Evolutionary conservation across 1,140 invertebrate genomes (phyloP).

Genomic region (Cotesia chilonis): DNA sequence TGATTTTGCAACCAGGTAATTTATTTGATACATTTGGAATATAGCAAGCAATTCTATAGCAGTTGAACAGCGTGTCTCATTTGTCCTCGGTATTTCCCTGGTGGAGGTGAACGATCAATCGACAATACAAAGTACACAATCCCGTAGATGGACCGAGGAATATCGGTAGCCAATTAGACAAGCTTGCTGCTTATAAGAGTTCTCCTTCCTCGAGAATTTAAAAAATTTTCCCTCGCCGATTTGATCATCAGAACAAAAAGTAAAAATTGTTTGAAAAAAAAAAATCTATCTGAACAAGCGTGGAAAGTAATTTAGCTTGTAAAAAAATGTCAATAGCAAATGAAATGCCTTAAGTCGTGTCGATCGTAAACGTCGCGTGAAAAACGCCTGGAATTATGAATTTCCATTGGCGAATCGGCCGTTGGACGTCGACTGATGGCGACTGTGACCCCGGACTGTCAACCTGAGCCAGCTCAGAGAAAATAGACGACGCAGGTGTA

Average conservation of each 20-base stretch:
- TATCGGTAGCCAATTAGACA: constrained; percentile 18
- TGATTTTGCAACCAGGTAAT: background rate
- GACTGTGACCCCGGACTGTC: constrained; percentile 51
- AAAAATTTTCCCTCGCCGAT: too few relatives aligned
- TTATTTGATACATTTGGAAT: too few relatives aligned
- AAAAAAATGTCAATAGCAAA: background rate
- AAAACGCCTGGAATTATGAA: constrained; percentile 49
- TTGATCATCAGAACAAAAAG: background rate
- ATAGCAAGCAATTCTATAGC: too few relatives aligned
- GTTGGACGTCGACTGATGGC: constrained; percentile 19
- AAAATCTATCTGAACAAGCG: background rate
- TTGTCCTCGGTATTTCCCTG: background rate
- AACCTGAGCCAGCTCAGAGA: constrained; percentile 35
- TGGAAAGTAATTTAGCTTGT: background rate
- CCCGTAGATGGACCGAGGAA: background rate
- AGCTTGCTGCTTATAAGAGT: too few relatives aligned
- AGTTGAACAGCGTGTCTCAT: constrained; percentile 4
- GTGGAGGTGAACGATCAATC: constrained; percentile 15
- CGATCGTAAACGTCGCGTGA: constrained; percentile 50
- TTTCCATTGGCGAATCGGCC: constrained; percentile 48
- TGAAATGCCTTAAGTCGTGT: constrained; percentile 17
- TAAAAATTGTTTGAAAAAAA: background rate
- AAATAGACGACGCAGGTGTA: constrained; percentile 17
- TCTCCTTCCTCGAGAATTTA: too few relatives aligned
- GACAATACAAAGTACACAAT: background rate